phyloP scores from a whole-genome alignment of 2,113 vertebrate species.

The Tetrax tetrax region DNA sequence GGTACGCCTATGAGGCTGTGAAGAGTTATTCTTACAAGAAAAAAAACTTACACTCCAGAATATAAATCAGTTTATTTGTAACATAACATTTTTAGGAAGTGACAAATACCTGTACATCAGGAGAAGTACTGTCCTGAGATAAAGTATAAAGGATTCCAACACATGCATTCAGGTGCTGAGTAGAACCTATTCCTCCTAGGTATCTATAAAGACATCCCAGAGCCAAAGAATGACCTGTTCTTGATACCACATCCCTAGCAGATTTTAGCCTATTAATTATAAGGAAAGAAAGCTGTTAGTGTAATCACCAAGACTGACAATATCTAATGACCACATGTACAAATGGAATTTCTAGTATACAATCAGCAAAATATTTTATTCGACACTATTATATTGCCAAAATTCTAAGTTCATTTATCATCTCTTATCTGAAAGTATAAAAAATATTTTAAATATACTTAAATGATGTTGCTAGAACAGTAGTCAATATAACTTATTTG shows the following conservation, averaged over 20 bases:
- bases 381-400: neutral
- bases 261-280: conserved; percentile 83
- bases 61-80: neutral
- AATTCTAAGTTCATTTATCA: neutral
- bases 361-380: neutral
- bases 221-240: conserved; percentile 88
- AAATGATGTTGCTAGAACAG: neutral
- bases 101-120: conserved; percentile 89
- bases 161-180: conserved; percentile 87
- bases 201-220: conserved; percentile 88
- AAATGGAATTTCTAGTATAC: neutral
- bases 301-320: neutral
- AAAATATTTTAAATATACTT: neutral
- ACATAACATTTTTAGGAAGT: neutral
- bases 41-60: neutral
- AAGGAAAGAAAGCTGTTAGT: conserved; percentile 22
- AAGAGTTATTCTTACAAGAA: neutral
- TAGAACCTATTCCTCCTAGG: conserved; percentile 84
- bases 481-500: neutral
- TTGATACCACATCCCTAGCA: conserved; percentile 87
- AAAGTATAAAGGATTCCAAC: conserved; percentile 90
- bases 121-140: conserved; percentile 92
- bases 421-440: neutral
- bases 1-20: neutral
- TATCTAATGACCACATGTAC: neutral